Evolutionary conservation across 23 tunicate genomes (phyloP), one percentile per base, ranked within the genome.

Genomic region (Styela plicata): DNA sequence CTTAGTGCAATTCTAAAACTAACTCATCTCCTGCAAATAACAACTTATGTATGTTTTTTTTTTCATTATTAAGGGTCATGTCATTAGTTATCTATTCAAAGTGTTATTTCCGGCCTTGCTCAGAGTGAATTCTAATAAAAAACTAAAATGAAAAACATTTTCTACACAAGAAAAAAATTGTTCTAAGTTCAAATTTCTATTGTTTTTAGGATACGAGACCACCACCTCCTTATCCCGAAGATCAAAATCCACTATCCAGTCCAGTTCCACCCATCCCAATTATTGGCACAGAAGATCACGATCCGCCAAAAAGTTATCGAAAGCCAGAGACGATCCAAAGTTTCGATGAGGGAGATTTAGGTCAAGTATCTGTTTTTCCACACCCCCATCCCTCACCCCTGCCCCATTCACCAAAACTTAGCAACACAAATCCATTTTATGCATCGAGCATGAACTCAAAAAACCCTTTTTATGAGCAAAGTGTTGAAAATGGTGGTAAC

Each of bases 361-460:
- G 52, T 7, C 63, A n/a, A 36, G 80, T 27, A 19, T 52, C 79
- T 71, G 85, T 76, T 22, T 76, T 76, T 1, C 81, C 81, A 19
- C 81, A 76, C 31, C 81, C 81, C 1, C 36, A 76, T 24, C 81
- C 81, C 10, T 44, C 81, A 23, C 64, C 81, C 19, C 44, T 31
- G 52, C 64, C 66, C 31, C 81, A 53, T 52, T 44, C 66, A 16
- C 66, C 63, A 25, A 52, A 52, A 57, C 66, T 76, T 27, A 76
- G 81, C 65, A 53, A 76, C 28, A 76, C 81, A 36, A 76, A 76
- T 57, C 81, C 81, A 7, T 76, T 76, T 2, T 76, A 76, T 44
- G 16, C 78, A 19, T 24, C 71, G 22, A 67, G 22, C 24, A 67
- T 67, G 30, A 67, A 67, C 71, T 44, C 66, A 24, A 76, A 53